These are phyloP conservation scores for Serranus cabrilla DNA, from an alignment of 2,797 vertebrate genomes.

Conservation along the genomic window DNA sequence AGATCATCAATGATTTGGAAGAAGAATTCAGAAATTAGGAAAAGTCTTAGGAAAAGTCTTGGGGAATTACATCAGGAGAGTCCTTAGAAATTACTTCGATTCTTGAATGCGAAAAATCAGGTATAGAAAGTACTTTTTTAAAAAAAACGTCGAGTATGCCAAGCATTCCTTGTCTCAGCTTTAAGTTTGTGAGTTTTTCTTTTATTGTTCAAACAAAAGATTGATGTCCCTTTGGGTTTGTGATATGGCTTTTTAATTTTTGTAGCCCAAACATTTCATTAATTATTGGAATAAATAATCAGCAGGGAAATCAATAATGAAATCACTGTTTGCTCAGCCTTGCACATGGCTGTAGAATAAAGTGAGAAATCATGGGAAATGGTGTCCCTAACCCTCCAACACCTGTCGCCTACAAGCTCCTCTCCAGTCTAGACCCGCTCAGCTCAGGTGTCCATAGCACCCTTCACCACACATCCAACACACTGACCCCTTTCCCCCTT, in stretches of 20 bases:
- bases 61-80: too few relatives aligned
- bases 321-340: background rate
- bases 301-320: background rate
- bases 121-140: background rate
- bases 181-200: background rate
- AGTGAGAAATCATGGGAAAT: too few relatives aligned
- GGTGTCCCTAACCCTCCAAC: background rate
- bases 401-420: background rate
- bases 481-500: background rate
- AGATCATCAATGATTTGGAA: background rate
- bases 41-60: too few relatives aligned
- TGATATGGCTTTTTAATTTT: too few relatives aligned
- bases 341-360: background rate
- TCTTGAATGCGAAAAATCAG: background rate
- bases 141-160: background rate
- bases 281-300: too few relatives aligned
- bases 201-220: background rate
- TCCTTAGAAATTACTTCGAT: background rate
- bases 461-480: background rate
- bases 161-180: too few relatives aligned
- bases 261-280: too few relatives aligned
- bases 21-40: background rate
- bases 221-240: too few relatives aligned
- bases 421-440: background rate
- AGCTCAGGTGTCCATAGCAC: slow-evolving; percentile 12